Evolutionary conservation across 2,888 invertebrate genomes (phyloP), one percentile per base, ranked within the genome.

Genomic region (Ptilodon capucinus): DNA sequence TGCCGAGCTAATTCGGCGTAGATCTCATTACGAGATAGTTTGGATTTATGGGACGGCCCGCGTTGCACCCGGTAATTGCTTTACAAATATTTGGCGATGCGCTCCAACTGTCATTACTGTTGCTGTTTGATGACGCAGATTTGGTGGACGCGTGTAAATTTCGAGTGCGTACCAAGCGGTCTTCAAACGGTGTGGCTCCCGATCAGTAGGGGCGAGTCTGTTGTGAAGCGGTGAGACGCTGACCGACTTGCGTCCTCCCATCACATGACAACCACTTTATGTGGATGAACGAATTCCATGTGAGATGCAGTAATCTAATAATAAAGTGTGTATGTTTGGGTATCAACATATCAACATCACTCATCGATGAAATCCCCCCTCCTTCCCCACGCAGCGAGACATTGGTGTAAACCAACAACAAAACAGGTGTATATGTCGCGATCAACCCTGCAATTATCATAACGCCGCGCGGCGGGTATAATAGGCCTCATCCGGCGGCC

Each of bases 11-110:
- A 74, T 75, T 74, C 61, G 60, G 56, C 60, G 67, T 58, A 62
- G 74, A 74, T 75, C 69, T 75, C 69, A 71, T 74, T 75, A 75
- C 53, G 51, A 65, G 74, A 74, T 73, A 57, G 40, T 51, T 40
- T 42, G 58, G 55, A 68, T 73, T 68, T 75, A 75, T 75, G 71
- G 54, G 57, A 57, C 62, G 66, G 56, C 55, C 54, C 46, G 54
- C 17, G 16, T 59, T 11, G 59, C 47, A 51, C 48, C 54, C 54
- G 56, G 63, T 72, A 66, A 74, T 74, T 69, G 71, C 57, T 60
- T 59, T 62, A 67, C 61, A 54, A 54, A n/a, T 63, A 61, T 70
- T 64, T 68, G 57, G 2, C 5, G 42, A 57, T 54, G 48, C 51
- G 51, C 43, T 50, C 46, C 54, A 47, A 51, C 52, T 64, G 59